These are phyloP conservation scores for Caenorhabditis briggsae DNA, from an alignment of 1,140 invertebrate genomes.

Conservation along the genomic window DNA sequence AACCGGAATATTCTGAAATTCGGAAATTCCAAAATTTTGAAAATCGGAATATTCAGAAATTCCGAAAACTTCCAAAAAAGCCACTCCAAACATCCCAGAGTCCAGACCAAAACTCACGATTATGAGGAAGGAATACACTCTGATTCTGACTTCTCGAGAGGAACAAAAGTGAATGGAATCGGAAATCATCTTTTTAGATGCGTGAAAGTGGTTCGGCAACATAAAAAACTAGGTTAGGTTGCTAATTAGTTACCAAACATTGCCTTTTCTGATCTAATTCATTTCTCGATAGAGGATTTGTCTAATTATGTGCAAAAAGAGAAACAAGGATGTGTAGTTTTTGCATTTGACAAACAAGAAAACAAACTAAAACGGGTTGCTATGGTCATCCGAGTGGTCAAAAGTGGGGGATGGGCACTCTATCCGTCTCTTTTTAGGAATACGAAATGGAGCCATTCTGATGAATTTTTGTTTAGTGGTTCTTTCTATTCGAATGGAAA, in stretches of 20 bases:
- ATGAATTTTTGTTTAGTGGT: slow-evolving; percentile 50
- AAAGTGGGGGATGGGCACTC: slow-evolving; percentile 10
- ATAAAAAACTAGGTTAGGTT: slow-evolving; percentile 31
- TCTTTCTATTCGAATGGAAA: background rate
- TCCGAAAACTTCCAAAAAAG: no score
- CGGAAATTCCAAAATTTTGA: no score
- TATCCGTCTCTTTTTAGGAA: background rate
- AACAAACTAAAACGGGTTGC: slow-evolving; percentile 28
- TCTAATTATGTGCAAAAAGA: slow-evolving; percentile 54
- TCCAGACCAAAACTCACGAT: no score
- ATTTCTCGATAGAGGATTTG: slow-evolving; percentile 18
- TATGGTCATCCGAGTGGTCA: slow-evolving; percentile 37
- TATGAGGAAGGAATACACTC: background rate
- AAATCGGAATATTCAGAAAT: no score
- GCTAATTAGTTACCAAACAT: slow-evolving; percentile 34
- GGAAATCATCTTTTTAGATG: background rate
- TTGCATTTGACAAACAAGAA: background rate
- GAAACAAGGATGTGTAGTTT: slow-evolving; percentile 35
- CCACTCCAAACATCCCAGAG: no score
- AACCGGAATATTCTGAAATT: no score
- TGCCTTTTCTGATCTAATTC: slow-evolving; percentile 22
- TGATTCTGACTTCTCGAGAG: background rate
- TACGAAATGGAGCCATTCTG: background rate
- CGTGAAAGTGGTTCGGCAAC: background rate
- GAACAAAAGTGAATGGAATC: slow-evolving; percentile 11